Percentiles rank a stretch among this genome's conserved stretches.
Evolutionary conservation across 2,888 invertebrate genomes (phyloP).

Genomic region (Meiosimyza decipiens): DNA sequence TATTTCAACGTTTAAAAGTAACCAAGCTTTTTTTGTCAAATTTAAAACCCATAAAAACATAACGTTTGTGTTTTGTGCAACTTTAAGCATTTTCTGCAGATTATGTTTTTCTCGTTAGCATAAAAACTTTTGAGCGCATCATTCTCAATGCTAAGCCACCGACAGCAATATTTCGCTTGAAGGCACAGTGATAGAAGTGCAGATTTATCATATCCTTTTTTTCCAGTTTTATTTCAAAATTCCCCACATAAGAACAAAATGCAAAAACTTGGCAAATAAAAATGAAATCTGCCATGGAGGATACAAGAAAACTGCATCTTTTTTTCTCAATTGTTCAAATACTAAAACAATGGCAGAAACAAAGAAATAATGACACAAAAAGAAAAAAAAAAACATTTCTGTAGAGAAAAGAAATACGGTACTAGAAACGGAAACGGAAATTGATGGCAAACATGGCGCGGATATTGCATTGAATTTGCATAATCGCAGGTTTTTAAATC

Average conservation of each 20-base stretch:
- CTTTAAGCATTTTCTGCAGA: neutral
- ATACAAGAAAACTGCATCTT: neutral
- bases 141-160: neutral
- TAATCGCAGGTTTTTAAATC: slow-evolving; percentile 35
- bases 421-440: slow-evolving; percentile 34
- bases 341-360: no score
- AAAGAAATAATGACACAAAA: no score
- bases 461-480: slow-evolving; percentile 35
- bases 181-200: slow-evolving; percentile 13
- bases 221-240: neutral
- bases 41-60: no score
- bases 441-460: slow-evolving; percentile 36
- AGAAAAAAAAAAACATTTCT: no score
- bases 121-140: slow-evolving; percentile 2
- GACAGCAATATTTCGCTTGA: slow-evolving; percentile 24
- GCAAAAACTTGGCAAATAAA: neutral
- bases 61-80: no score
- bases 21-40: no score
- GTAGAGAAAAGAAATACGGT: neutral
- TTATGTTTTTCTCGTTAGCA: slow-evolving; percentile 32
- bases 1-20: no score
- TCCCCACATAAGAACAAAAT: slow-evolving; percentile 13
- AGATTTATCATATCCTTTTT: slow-evolving; percentile 29
- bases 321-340: no score
- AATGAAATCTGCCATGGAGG: neutral